These are phyloP conservation scores for Megaceryle alcyon DNA, from an alignment of 2,797 vertebrate genomes.

Conservation along the genomic window DNA sequence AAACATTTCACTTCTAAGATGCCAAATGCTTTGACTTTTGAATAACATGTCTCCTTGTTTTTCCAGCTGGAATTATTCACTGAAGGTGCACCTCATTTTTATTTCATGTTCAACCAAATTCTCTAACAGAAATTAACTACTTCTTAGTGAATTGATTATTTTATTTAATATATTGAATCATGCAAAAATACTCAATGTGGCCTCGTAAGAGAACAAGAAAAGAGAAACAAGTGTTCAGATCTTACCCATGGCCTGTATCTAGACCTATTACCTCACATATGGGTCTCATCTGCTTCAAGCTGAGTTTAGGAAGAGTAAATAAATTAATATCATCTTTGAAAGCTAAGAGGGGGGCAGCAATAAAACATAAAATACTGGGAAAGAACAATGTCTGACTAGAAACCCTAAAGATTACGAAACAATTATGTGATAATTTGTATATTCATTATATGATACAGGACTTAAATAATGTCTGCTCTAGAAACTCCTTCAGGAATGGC, in stretches of 20 bases:
- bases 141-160: neutral
- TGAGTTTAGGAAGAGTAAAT: constrained; percentile 23
- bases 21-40: neutral
- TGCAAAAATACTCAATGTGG: neutral
- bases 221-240: neutral
- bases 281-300: constrained; percentile 20
- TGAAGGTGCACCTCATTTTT: neutral
- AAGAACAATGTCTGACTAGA: neutral
- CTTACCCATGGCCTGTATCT: neutral
- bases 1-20: neutral
- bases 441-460: neutral
- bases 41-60: neutral
- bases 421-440: neutral
- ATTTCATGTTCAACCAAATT: neutral
- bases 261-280: neutral
- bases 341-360: neutral
- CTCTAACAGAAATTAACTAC: neutral
- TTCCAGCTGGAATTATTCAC: neutral
- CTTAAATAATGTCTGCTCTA: neutral
- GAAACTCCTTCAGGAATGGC: neutral
- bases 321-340: constrained; percentile 21
- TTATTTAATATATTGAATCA: neutral
- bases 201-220: neutral
- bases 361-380: neutral
- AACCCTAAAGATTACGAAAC: neutral